Percentiles rank a stretch among this genome's conserved stretches.
Evolutionary conservation across 2,888 invertebrate species (phyloP).

Genomic region (Lithophane socia): DNA sequence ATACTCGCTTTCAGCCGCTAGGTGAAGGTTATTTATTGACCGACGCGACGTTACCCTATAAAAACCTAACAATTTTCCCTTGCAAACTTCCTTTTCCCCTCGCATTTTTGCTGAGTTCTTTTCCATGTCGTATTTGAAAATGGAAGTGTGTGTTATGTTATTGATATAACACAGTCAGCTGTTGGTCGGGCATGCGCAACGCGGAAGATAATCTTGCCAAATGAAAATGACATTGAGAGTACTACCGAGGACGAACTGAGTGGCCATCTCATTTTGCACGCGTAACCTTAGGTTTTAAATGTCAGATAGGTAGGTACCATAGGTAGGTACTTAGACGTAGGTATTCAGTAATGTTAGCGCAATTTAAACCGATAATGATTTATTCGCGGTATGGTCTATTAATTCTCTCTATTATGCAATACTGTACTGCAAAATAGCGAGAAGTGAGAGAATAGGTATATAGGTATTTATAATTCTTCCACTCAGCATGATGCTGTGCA

Average conservation of each 20-base stretch:
- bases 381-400: not conserved
- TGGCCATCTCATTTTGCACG: slow-evolving; percentile 59
- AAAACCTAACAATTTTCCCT: slow-evolving; percentile 43
- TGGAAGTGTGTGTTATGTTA: slow-evolving; percentile 59
- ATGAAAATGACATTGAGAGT: slow-evolving; percentile 74
- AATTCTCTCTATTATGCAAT: not conserved
- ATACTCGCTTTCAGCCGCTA: slow-evolving; percentile 87
- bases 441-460: too few species aligned
- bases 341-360: not conserved
- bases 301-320: slow-evolving; percentile 43
- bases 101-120: slow-evolving; percentile 17
- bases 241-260: slow-evolving; percentile 52
- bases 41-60: slow-evolving; percentile 46
- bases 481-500: too few species aligned
- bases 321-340: not conserved
- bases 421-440: not conserved
- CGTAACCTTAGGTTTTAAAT: slow-evolving; percentile 59
- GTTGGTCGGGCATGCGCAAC: slow-evolving; percentile 77
- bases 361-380: slow-evolving; percentile 18
- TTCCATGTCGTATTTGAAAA: slow-evolving; percentile 32
- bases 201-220: slow-evolving; percentile 75
- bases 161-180: slow-evolving; percentile 81
- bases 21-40: slow-evolving; percentile 84
- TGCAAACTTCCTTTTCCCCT: slow-evolving; percentile 10
- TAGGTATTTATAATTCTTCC: too few species aligned